Evolutionary conservation across 2,113 vertebrate species (phyloP).

Genomic region (Nicator chloris): DNA sequence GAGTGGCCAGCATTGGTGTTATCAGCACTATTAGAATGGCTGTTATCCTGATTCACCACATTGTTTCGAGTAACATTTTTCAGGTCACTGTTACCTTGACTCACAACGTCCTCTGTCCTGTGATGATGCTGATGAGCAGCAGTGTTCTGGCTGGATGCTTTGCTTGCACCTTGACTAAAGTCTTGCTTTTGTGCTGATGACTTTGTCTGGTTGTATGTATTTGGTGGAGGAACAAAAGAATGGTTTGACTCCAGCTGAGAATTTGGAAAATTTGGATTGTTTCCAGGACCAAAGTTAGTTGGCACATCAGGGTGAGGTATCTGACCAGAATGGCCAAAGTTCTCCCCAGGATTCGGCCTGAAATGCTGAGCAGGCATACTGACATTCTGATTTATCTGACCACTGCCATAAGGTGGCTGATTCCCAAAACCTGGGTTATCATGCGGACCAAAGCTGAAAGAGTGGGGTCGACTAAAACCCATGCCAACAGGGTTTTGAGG

Average conservation of each 20-base stretch:
- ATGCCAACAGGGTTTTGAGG: conserved; percentile 75
- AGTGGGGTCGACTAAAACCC: conserved; percentile 74
- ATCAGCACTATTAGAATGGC: conserved; percentile 65
- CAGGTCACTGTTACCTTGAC: conserved; percentile 64
- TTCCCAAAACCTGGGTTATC: conserved; percentile 72
- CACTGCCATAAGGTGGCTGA: conserved; percentile 64
- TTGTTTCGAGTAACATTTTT: conserved; percentile 64
- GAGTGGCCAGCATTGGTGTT: conserved; percentile 67
- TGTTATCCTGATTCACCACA: conserved; percentile 56
- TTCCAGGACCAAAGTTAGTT: conserved; percentile 69
- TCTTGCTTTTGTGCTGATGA: conserved; percentile 71
- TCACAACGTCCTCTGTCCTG: conserved; percentile 67
- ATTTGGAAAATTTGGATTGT: conserved; percentile 64
- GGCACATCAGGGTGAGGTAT: conserved; percentile 67
- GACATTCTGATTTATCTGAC: conserved; percentile 67
- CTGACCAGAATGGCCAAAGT: conserved; percentile 70
- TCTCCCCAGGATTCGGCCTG: conserved; percentile 73
- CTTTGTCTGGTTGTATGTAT: conserved; percentile 64
- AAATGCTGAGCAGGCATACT: conserved; percentile 75
- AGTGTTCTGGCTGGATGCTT: conserved; percentile 59
- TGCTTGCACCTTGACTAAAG: conserved; percentile 63
- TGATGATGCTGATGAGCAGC: conserved; percentile 69
- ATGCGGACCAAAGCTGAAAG: conserved; percentile 72
- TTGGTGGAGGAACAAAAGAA: conserved; percentile 72
- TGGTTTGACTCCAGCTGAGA: conserved; percentile 68